Percentiles rank a stretch among this genome's conserved stretches.
Evolutionary conservation across 2,113 vertebrate genomes (phyloP).

Genomic region (Terrapene triunguis): DNA sequence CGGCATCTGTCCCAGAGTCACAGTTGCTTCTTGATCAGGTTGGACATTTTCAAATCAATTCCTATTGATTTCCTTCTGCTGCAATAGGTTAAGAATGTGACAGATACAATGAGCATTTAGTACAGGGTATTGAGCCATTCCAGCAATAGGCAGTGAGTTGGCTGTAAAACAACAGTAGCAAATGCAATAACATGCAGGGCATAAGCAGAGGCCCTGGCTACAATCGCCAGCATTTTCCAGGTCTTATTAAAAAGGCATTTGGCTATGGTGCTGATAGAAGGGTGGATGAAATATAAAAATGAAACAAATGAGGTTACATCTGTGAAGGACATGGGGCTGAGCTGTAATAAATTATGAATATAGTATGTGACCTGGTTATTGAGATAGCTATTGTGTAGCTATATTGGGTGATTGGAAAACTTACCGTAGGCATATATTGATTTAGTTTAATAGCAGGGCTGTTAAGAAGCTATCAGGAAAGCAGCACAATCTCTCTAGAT

Average conservation of each 20-base stretch:
- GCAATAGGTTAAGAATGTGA: slow-evolving; percentile 69
- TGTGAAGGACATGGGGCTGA: slow-evolving; percentile 5
- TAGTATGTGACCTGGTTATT: not conserved
- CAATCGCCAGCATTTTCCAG: not conserved
- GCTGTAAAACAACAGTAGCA: slow-evolving; percentile 24
- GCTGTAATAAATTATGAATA: slow-evolving; percentile 9
- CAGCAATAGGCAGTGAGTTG: slow-evolving; percentile 36
- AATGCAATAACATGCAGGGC: not conserved
- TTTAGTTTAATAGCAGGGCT: not conserved
- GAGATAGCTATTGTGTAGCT: not conserved
- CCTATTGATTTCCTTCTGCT: slow-evolving; percentile 76
- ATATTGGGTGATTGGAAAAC: not conserved
- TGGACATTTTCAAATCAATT: slow-evolving; percentile 80
- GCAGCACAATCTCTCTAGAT: not conserved
- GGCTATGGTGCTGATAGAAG: not conserved
- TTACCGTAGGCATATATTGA: no score
- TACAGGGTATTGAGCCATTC: slow-evolving; percentile 52
- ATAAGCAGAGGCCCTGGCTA: not conserved
- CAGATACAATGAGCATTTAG: slow-evolving; percentile 67
- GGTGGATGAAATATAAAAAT: slow-evolving; percentile 19
- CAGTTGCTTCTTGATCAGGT: slow-evolving; percentile 72
- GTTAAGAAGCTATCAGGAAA: not conserved
- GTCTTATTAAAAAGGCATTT: slow-evolving; percentile 7
- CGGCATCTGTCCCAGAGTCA: slow-evolving; percentile 53
- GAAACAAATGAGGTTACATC: slow-evolving; percentile 23